Base-by-base conservation (phyloP, 2,888 invertebrate species). In the Oligia latruncula region DNA sequence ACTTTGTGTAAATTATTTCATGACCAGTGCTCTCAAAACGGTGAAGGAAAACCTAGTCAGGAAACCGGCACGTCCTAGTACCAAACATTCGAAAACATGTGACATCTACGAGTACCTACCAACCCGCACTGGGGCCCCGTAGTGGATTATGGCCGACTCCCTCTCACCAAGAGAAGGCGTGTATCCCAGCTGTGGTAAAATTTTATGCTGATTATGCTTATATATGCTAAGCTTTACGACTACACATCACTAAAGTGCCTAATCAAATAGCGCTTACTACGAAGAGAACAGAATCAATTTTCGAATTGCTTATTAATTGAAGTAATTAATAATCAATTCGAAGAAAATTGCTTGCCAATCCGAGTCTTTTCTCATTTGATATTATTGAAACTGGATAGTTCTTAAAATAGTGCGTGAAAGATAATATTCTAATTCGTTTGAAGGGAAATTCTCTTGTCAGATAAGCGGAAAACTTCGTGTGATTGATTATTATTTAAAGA, bases 311-410 rank as follows among this genome's bases (percentile, higher is more conserved):
- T 35, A 35, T 35, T 35, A 35, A 35, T 35, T 35, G 35, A 35
- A 35, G n/a, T 15, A 23, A 81, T 81, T 75, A 66, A 29, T 78
- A 64, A 82, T 64, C 49, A 72, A 60, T 65, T 20, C 23, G 4
- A 40, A 66, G 58, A 60, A 60, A 77, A 66, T 65, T 43, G 46
- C 71, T 70, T 29, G 46, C n/a, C 62, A 74, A 60, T 66, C 20
- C 2, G 29, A 75, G 46, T 23, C 49, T 46, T 55, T 13, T 73
- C 23, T 67, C 29, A 71, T 43, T 83, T 46, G 55, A 67, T 62
- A 43, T 29, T 60, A 82, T 78, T 82, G 66, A 74, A 78, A 52
- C 52, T 70, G 70, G 65, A 77, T 67, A 78, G 66, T 78, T 78
- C 15, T 71, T 66, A 40, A 74, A 64, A 35, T 35, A 58, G 43